Evolutionary conservation across 23 tunicate species (phyloP).

Genomic region (Ascidia mentula): DNA sequence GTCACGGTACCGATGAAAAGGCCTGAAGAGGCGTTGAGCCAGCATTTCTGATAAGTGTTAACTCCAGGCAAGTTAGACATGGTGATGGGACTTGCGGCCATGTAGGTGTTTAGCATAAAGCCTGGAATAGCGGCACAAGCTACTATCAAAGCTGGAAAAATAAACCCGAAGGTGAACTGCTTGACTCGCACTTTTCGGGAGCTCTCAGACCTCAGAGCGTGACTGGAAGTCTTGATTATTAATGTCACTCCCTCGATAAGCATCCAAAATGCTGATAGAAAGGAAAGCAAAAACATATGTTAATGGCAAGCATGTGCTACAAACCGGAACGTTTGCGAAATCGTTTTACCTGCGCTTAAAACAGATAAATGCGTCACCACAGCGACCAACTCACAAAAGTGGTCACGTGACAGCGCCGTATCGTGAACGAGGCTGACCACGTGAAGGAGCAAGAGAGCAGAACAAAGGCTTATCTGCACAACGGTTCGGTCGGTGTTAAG

Average conservation of each 20-base stretch:
- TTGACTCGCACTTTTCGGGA: neutral
- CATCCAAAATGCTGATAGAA: slow-evolving; percentile 19
- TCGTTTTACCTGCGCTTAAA: slow-evolving; percentile 5
- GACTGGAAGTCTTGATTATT: slow-evolving; percentile 14
- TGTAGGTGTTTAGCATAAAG: slow-evolving; percentile 2
- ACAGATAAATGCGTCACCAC: slow-evolving; percentile 2
- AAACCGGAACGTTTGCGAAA: neutral
- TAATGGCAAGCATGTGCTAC: no score
- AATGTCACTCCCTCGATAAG: slow-evolving; percentile 23
- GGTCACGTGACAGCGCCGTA: neutral
- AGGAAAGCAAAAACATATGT: neutral
- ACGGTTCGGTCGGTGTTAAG: slow-evolving; percentile 7
- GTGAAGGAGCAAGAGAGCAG: slow-evolving; percentile 19
- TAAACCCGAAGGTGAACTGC: neutral
- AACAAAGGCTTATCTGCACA: slow-evolving; percentile 1
- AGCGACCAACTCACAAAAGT: slow-evolving; percentile 6
- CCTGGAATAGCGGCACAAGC: slow-evolving; percentile 11
- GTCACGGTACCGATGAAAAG: slow-evolving; percentile 8
- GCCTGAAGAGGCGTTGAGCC: slow-evolving; percentile 12
- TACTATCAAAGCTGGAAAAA: slow-evolving; percentile 6
- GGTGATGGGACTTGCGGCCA: neutral
- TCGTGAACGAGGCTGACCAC: slow-evolving; percentile 14
- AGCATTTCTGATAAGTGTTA: slow-evolving; percentile 12
- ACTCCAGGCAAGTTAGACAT: neutral
- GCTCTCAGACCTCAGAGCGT: neutral